Conservation (phyloP, 2,113 vertebrate species). For the Halcyon senegalensis region DNA sequence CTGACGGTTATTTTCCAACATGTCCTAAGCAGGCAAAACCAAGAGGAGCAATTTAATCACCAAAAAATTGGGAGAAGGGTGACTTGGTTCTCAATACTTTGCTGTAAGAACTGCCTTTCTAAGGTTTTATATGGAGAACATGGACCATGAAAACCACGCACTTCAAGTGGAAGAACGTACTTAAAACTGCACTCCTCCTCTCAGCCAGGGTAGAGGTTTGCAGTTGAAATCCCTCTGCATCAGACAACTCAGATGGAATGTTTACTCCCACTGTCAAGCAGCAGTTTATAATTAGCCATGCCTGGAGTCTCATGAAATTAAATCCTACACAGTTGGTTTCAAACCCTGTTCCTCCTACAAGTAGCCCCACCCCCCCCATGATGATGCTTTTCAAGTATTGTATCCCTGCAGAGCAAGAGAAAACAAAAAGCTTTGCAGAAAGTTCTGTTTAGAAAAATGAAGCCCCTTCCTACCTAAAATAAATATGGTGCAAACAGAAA, state of each 20-base stretch:
- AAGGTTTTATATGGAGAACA: background rate
- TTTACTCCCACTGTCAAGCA: slow-evolving; percentile 19
- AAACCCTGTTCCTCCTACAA: background rate
- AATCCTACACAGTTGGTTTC: background rate
- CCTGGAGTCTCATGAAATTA: background rate
- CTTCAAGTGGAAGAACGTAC: background rate
- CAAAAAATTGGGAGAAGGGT: background rate
- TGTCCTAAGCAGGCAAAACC: background rate
- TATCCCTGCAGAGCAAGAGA: background rate
- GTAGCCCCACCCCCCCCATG: background rate
- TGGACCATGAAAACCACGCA: background rate
- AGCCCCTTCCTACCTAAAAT: background rate
- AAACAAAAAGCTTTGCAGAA: background rate
- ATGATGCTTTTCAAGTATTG: background rate
- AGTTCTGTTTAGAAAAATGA: background rate
- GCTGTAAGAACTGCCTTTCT: background rate
- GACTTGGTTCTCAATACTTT: background rate
- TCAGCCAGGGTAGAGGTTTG: background rate
- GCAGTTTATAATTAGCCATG: slow-evolving; percentile 47
- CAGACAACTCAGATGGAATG: background rate
- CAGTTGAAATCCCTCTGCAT: background rate
- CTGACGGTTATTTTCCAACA: background rate
- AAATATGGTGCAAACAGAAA: background rate
- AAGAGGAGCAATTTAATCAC: background rate
- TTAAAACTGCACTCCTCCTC: background rate